These are phyloP conservation scores for Cacajao melanocephalus DNA, from an alignment of 2,797 vertebrate genomes.

Conservation along the genomic window DNA sequence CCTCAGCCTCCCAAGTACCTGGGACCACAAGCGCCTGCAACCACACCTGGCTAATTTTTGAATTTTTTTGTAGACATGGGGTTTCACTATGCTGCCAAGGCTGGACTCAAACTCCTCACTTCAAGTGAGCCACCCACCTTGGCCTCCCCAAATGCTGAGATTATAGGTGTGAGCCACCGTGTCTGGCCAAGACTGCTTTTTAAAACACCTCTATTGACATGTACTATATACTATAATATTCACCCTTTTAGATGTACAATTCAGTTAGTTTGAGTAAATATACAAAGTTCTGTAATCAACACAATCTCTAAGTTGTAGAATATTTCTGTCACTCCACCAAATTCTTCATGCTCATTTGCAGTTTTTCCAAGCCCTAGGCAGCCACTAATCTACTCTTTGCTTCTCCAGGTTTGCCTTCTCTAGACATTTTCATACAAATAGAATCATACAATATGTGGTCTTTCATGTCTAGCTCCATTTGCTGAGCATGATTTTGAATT, in stretches of 20 bases:
- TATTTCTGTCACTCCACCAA: neutral
- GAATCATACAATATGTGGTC: neutral
- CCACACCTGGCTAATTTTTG: too few relatives aligned
- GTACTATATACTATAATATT: neutral
- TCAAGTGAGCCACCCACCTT: too few relatives aligned
- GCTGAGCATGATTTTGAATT: neutral
- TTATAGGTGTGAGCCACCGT: too few relatives aligned
- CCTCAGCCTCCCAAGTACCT: too few relatives aligned
- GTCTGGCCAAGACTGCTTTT: too few relatives aligned
- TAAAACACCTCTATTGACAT: neutral
- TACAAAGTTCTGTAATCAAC: neutral
- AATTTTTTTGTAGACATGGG: too few relatives aligned
- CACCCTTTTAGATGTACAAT: neutral
- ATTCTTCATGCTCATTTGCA: neutral
- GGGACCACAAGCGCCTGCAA: too few relatives aligned
- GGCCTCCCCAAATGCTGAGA: too few relatives aligned
- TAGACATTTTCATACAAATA: neutral
- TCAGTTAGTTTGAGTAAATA: neutral
- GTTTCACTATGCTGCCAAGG: too few relatives aligned
- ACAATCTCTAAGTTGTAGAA: neutral
- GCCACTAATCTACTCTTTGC: neutral
- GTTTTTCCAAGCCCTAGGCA: neutral
- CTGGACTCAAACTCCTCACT: too few relatives aligned
- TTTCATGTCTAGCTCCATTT: neutral
- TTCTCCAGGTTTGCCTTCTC: neutral